Conservation (phyloP, 92 coral and sea anemone species). For the Zoanthus gigantus region DNA sequence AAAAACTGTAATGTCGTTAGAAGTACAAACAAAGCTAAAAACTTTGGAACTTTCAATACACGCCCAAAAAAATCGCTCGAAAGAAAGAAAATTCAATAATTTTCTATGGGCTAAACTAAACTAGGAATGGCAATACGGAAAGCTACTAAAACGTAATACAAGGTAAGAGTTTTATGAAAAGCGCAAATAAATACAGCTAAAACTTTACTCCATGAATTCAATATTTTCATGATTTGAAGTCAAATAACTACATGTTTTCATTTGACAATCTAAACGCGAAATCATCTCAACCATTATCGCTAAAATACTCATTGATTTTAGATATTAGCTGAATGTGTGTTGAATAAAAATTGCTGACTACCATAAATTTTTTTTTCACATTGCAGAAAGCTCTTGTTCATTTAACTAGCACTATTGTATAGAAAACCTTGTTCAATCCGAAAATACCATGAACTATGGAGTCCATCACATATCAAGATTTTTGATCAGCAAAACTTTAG, state of each 20-base stretch:
- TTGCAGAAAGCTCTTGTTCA: neutral
- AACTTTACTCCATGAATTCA: neutral
- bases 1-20: neutral
- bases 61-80: neutral
- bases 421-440: neutral
- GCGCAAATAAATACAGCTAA: neutral
- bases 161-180: neutral
- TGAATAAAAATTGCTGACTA: neutral
- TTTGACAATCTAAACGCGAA: neutral
- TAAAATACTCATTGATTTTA: neutral
- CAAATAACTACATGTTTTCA: neutral
- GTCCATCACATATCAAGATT: neutral
- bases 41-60: neutral
- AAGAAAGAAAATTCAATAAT: too few relatives aligned
- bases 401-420: neutral
- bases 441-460: neutral
- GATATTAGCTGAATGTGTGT: too few relatives aligned
- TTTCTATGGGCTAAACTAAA: neutral
- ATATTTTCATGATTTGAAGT: neutral
- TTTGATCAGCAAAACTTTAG: neutral
- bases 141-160: neutral
- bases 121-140: neutral
- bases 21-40: neutral
- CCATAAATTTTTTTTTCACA: neutral
- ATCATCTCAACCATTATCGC: neutral